Evolutionary conservation across 2,888 invertebrate species (phyloP).

Genomic region (Crossocerus cetratus): DNA sequence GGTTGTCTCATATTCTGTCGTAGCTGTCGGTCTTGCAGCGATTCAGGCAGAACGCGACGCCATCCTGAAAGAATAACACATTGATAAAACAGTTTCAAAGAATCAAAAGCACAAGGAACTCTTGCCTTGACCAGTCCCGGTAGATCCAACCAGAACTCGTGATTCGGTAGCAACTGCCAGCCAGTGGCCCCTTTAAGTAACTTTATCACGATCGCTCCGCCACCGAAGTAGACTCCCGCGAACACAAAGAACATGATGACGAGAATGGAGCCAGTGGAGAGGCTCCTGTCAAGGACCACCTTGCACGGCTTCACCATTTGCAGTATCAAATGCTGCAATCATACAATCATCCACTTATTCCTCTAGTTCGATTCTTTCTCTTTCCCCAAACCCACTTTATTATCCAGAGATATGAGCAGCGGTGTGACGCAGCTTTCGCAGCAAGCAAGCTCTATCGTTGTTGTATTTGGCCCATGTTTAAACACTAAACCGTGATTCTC

Average conservation of each 20-base stretch:
- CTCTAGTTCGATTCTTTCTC: no score
- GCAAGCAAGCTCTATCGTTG: constrained; percentile 76
- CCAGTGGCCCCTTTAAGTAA: constrained; percentile 86
- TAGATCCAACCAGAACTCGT: constrained; percentile 85
- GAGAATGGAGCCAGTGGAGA: constrained; percentile 83
- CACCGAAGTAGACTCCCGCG: constrained; percentile 81
- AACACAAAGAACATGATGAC: constrained; percentile 82
- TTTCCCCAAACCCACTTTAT: no score
- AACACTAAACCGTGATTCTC: constrained; percentile 23
- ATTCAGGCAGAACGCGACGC: constrained; percentile 80
- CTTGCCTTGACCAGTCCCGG: constrained; percentile 84
- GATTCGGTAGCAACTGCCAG: constrained; percentile 85
- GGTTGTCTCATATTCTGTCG: constrained; percentile 76
- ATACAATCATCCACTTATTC: no score
- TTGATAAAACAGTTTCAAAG: neutral
- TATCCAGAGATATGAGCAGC: no score
- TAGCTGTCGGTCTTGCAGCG: constrained; percentile 81
- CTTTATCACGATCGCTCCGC: constrained; percentile 83
- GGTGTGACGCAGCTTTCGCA: constrained; percentile 64
- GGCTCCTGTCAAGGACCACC: constrained; percentile 53
- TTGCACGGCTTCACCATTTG: constrained; percentile 25
- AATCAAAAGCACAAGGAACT: constrained; percentile 16
- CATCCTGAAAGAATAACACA: constrained; percentile 79
- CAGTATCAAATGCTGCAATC: constrained; percentile 47
- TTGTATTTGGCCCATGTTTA: constrained; percentile 66